These are phyloP conservation scores for Semnornis frantzii DNA, from an alignment of 2,113 vertebrate species.

Conservation along the genomic window DNA sequence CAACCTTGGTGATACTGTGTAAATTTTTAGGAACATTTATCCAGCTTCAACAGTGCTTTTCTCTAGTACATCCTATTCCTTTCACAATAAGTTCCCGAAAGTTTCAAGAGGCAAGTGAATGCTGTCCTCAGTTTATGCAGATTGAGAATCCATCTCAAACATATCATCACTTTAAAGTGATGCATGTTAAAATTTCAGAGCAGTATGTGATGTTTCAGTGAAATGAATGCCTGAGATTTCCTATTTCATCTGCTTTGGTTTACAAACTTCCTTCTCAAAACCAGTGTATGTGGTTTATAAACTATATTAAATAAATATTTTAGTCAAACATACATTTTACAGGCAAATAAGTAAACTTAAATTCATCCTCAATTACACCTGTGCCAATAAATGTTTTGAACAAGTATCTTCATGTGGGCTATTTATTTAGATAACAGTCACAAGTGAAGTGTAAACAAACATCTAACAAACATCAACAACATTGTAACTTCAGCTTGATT, in stretches of 20 bases:
- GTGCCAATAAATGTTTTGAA: not conserved
- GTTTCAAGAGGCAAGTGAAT: not conserved
- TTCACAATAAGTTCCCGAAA: not conserved
- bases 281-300: not conserved
- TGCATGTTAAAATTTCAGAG: conserved; percentile 1
- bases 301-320: not conserved
- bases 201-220: conserved; percentile 8
- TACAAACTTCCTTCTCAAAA: conserved; percentile 28
- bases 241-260: conserved; percentile 4
- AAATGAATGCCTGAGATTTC: conserved; percentile 30
- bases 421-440: conserved; percentile 39
- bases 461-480: conserved; percentile 28
- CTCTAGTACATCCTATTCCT: not conserved
- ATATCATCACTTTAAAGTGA: not conserved
- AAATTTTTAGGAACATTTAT: not conserved
- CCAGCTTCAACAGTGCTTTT: not conserved
- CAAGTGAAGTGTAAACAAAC: conserved; percentile 40
- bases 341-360: conserved; percentile 4
- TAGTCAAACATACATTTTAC: conserved; percentile 31
- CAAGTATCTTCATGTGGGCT: not conserved
- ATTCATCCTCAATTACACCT: not conserved
- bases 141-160: not conserved
- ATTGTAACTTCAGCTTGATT: conserved; percentile 46
- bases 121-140: not conserved
- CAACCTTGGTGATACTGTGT: too few relatives aligned